phyloP scores from a whole-genome alignment of 1,140 invertebrate genomes.

The Helicoverpa zea region DNA sequence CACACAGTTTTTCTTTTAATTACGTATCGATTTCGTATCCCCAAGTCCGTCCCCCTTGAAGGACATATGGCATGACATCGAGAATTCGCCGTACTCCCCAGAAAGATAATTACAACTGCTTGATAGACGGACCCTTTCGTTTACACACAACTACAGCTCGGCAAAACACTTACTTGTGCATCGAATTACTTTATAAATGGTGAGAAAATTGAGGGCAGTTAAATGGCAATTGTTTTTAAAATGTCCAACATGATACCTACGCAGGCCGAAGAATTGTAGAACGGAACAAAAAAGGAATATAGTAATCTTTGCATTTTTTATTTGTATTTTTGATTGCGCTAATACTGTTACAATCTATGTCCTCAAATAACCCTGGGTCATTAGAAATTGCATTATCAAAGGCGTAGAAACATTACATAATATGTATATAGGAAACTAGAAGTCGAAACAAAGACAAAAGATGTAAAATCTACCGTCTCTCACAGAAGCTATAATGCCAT shows the following conservation, averaged over 20 bases:
- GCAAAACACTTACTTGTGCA: conserved; percentile 36
- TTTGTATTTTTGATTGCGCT: no score
- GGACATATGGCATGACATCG: conserved; percentile 83
- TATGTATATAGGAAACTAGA: no score
- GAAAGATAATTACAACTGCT: conserved; percentile 80
- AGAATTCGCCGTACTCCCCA: conserved; percentile 73
- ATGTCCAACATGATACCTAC: not conserved
- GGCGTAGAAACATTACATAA: no score
- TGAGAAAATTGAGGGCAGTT: conserved; percentile 4
- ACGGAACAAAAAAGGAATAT: no score
- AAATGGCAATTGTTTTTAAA: not conserved
- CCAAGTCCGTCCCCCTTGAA: conserved; percentile 67
- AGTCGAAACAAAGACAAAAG: no score
- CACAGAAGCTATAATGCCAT: no score
- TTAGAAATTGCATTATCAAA: no score
- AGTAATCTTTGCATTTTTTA: no score
- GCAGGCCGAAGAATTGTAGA: no score
- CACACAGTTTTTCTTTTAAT: not conserved
- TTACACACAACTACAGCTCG: conserved; percentile 47
- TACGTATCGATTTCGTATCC: not conserved
- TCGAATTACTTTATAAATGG: conserved; percentile 45
- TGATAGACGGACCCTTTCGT: conserved; percentile 79
- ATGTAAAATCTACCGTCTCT: no score
- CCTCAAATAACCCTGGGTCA: no score
- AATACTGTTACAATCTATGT: no score